Percentiles rank a stretch among this genome's conserved stretches.
Evolutionary conservation across 2,113 vertebrate genomes (phyloP).

Genomic region (Clarias gariepinus): DNA sequence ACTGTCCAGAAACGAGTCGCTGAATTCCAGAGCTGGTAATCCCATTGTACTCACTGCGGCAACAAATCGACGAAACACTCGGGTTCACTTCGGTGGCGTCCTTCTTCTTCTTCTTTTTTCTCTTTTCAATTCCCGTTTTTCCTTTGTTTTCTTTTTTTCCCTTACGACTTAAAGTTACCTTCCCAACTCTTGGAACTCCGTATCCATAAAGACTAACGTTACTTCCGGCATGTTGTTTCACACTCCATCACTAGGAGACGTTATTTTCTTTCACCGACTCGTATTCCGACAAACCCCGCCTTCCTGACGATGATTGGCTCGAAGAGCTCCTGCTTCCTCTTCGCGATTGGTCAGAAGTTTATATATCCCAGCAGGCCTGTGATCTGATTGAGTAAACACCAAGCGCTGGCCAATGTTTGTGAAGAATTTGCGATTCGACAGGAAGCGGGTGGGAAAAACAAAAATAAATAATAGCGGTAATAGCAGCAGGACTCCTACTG

Average conservation of each 20-base stretch:
- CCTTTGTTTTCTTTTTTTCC: not conserved
- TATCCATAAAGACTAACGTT: conserved; percentile 27
- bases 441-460: not conserved
- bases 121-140: conserved; percentile 6
- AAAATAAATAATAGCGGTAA: not conserved
- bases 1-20: conserved; percentile 93
- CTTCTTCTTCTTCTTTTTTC: not conserved
- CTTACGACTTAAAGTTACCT: conserved; percentile 31
- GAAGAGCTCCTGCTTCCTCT: no score
- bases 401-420: not conserved
- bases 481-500: conserved; percentile 43
- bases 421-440: not conserved
- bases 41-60: conserved; percentile 74
- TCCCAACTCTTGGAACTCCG: conserved; percentile 40
- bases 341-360: not conserved
- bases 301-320: not conserved
- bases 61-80: not conserved
- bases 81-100: not conserved
- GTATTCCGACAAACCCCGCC: conserved; percentile 3
- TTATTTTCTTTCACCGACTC: conserved; percentile 25
- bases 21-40: conserved; percentile 95
- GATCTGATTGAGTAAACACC: not conserved
- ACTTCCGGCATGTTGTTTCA: conserved; percentile 56
- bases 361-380: not conserved
- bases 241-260: conserved; percentile 35